A percentile compares a stretch with the other conserved stretches of the same genome.
These are phyloP conservation scores for Tapirus terrestris DNA, from an alignment of 2,113 vertebrate genomes.

Conservation along the genomic window DNA sequence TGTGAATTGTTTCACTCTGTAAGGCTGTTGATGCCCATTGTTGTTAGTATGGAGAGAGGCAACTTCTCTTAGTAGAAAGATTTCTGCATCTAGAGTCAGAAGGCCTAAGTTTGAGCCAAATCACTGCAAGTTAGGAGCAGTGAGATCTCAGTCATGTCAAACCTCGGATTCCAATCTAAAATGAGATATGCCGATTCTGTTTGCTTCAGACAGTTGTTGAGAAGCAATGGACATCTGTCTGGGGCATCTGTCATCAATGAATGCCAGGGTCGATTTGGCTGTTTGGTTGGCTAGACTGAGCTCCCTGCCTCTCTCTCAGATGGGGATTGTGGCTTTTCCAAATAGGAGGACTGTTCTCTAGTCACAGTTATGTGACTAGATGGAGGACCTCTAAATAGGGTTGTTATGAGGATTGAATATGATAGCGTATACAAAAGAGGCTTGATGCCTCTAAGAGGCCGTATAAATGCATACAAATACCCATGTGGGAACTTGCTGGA, in stretches of 20 bases:
- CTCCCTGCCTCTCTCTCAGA: background rate
- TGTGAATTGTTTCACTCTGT: background rate
- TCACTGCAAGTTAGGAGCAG: background rate
- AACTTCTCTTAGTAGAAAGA: background rate
- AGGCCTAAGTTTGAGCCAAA: background rate
- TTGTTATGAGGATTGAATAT: background rate
- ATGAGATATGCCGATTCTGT: background rate
- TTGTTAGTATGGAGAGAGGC: background rate
- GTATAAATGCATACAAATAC: background rate
- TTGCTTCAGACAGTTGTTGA: background rate
- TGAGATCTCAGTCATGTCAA: background rate
- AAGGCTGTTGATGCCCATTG: too few relatives aligned
- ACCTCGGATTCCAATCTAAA: background rate
- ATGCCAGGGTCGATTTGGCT: background rate
- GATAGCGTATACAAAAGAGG: background rate
- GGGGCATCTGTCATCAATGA: background rate
- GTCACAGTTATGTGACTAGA: background rate
- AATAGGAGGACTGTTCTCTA: background rate
- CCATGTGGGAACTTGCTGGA: background rate
- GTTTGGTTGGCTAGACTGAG: background rate
- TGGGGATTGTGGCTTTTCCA: background rate
- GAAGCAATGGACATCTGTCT: background rate
- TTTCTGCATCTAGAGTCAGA: background rate
- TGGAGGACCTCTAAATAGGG: background rate
- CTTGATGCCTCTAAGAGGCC: background rate